Base-by-base conservation (phyloP, 2,888 invertebrate species). In the Eucera pruinosa region DNA sequence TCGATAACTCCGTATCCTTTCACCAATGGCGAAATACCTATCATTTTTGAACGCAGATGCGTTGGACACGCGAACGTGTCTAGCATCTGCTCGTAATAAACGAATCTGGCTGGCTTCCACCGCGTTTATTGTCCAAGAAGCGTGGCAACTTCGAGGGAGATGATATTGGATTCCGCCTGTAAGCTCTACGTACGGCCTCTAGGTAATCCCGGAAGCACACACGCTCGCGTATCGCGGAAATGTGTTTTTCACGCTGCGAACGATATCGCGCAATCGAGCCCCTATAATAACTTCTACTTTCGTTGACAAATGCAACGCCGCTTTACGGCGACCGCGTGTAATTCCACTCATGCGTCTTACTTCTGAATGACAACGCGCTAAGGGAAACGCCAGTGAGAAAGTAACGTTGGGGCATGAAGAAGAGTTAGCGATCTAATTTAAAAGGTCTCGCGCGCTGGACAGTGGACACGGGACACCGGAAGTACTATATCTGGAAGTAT, bases 101-200 rank as follows among this genome's bases (percentile, higher is more conserved):
- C 54, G 71, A 75, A 67, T 81, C 67, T 73, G 60, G 67, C 45
- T 57, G 57, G 52, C 70, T 79, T 76, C 61, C 20, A 66, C 27
- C 50, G 41, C 41, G 58, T 70, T 82, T 69, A 70, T 68, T 62
- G 78, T 73, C 45, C 60, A 67, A 54, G 57, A 66, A 54, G 43
- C 47, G 66, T 57, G 55, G 68, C 33, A 39, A 74, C 54, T 54
- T 60, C 62, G 43, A 36, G 65, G 52, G 58, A 76, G 68, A 80
- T 71, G 73, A 72, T 82, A 82, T 82, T 82, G 82, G 74, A 82
- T 82, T 71, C 55, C 52, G 41, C 62, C 76, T 72, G 82, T 71
- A 72, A 83, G 72, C 64, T 20, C 36, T 52, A 67, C 61, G 62
- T 67, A 80, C 55, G 67, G 70, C 67, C 75, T 69, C 64, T 47